Evolutionary conservation across 23 tunicate genomes (phyloP), one percentile per base, ranked within the genome.

Genomic region (Halocynthia roretzi): DNA sequence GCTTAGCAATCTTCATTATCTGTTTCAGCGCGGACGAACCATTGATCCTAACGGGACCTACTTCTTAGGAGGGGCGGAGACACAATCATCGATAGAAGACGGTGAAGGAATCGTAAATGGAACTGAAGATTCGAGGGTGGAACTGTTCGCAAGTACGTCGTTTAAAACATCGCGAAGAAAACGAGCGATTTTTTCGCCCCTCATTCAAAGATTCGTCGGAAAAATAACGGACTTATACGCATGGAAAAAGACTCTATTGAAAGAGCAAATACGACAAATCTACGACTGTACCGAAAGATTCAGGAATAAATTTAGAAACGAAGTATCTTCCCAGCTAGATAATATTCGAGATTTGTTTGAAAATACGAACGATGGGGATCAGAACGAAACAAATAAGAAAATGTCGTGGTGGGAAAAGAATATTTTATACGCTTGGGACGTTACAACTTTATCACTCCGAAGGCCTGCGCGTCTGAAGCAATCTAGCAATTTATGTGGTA

Each of bases 171-270:
- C 49, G 44, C 14, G 78, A 53, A 52, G 56, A 18, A 74, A 74
- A 18, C 65, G 78, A 14, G 22, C 55, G 1, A 48, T 54, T 53
- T 5, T 74, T 48, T 54, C 78, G 56, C 15, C 78, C 5, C 64
- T 54, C 55, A 74, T 64, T 17, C 55, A 74, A 74, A 62, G 78
- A 53, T 54, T 74, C 64, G 31, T 74, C 78, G 78, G 78, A 53
- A 74, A 74, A 56, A 54, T 74, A 62, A 54, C 78, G 21, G 78
- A 74, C 63, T 54, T 74, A 2, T 74, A 74, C 21, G 62, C 56
- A 7, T 74, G 78, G 78, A 1, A 48, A 17, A 74, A 74, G 56
- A 64, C 56, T 8, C 22, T 74, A 53, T 52, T 64, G n/a, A 74
- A 54, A 54, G 56, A 62, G 8, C 78, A 74, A 14, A 64, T 74